Conservation (phyloP, 1,140 invertebrate species). For the Cepaea nemoralis region DNA sequence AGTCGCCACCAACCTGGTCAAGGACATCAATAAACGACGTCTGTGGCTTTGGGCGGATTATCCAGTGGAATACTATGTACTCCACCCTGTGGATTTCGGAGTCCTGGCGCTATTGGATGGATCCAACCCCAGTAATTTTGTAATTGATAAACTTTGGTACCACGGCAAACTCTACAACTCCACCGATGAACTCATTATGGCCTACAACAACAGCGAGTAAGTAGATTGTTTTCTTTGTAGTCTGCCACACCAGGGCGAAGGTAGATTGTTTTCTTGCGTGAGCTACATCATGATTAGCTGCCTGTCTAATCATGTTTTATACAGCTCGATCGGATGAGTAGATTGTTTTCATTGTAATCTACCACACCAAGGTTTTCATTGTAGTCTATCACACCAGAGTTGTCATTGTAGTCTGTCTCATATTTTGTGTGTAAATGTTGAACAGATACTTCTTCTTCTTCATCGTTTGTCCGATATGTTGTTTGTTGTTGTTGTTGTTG, state of each 20-base stretch:
- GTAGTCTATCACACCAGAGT: too few relatives aligned
- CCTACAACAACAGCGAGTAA: slow-evolving; percentile 22
- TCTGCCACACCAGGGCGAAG: not conserved
- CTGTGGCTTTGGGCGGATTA: slow-evolving; percentile 32
- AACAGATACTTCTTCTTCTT: too few relatives aligned
- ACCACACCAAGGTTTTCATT: too few relatives aligned
- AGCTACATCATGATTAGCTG: too few relatives aligned
- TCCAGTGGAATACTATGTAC: slow-evolving; percentile 17
- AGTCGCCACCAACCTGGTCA: slow-evolving; percentile 12
- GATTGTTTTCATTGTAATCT: too few relatives aligned
- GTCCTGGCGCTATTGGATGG: slow-evolving; percentile 36
- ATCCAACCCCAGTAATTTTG: slow-evolving; percentile 41
- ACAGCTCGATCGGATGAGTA: too few relatives aligned
- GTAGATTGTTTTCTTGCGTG: not conserved
- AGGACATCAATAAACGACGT: slow-evolving; percentile 16
- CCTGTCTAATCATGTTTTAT: not conserved
- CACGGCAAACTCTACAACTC: slow-evolving; percentile 50
- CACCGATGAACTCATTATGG: slow-evolving; percentile 45
- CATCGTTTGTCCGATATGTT: too few relatives aligned
- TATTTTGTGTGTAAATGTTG: too few relatives aligned
- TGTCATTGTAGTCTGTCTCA: too few relatives aligned
- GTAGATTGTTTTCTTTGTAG: too few relatives aligned
- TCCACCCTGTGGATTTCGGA: slow-evolving; percentile 30
- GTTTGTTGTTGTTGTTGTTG: too few relatives aligned
- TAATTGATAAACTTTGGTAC: slow-evolving; percentile 52